Conservation (phyloP, 2,113 vertebrate species). For the Aleadryas rufinucha region DNA sequence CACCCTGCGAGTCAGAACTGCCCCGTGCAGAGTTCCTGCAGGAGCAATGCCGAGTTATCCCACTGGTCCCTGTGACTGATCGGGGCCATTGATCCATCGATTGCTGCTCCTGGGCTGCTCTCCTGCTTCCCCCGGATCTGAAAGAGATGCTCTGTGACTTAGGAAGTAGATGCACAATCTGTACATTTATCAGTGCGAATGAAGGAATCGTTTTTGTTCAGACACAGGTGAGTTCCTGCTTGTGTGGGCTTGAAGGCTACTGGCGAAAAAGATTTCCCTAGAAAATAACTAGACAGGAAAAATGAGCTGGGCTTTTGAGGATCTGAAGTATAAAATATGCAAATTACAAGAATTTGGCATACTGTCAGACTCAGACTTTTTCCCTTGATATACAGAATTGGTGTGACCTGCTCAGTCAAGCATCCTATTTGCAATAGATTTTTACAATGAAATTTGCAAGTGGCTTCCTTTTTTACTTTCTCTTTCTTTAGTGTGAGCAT, state of each 20-base stretch:
- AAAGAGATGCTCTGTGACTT: not conserved
- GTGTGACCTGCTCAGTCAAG: not conserved
- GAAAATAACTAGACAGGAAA: constrained; percentile 10
- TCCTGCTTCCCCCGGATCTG: fast-evolving
- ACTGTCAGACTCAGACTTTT: not conserved
- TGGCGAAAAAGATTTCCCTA: not conserved
- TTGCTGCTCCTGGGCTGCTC: not conserved
- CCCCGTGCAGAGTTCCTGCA: fast-evolving
- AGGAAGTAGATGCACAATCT: not conserved
- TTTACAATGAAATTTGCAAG: not conserved
- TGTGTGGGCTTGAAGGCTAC: not conserved
- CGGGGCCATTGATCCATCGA: not conserved
- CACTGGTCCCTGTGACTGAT: fast-evolving
- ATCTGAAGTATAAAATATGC: constrained; percentile 14
- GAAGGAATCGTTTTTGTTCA: not conserved
- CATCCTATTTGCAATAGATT: not conserved
- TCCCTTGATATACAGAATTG: not conserved
- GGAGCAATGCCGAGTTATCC: not conserved
- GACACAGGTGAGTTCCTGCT: not conserved
- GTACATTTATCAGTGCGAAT: not conserved
- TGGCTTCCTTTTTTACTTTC: not conserved
- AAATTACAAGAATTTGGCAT: constrained; percentile 24
- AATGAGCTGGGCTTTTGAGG: constrained; percentile 23
- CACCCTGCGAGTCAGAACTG: not conserved
- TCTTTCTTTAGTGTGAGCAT: not conserved